Conservation (phyloP, 2,888 invertebrate genomes). For the Hydropsyche betteni region DNA sequence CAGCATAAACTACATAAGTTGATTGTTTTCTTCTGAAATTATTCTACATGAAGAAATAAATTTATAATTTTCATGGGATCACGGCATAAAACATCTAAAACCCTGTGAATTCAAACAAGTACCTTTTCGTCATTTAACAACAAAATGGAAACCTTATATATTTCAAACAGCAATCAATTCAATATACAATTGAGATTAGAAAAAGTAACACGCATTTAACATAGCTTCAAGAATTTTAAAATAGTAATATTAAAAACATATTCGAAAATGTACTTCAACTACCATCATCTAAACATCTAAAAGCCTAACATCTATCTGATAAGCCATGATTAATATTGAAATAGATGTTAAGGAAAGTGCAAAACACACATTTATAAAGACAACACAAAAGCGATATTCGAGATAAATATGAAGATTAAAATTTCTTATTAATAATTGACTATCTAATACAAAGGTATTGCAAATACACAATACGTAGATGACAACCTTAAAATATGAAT, state of each 20-base stretch:
- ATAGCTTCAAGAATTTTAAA: conserved; percentile 42
- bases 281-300: conserved; percentile 51
- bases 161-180: conserved; percentile 44
- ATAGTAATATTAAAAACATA: conserved; percentile 46
- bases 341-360: conserved; percentile 48
- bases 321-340: conserved; percentile 47
- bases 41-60: background rate
- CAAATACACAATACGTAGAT: conserved; percentile 39
- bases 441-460: conserved; percentile 48
- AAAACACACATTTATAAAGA: conserved; percentile 47
- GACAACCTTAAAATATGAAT: conserved; percentile 18
- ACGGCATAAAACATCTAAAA: conserved; percentile 34
- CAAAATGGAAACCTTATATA: conserved; percentile 43
- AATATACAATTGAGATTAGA: conserved; percentile 45
- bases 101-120: conserved; percentile 50
- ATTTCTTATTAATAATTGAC: conserved; percentile 49
- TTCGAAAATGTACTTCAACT: conserved; percentile 47
- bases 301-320: conserved; percentile 50
- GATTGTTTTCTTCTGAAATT: background rate
- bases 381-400: conserved; percentile 49
- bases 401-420: conserved; percentile 39
- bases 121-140: conserved; percentile 44
- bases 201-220: conserved; percentile 47
- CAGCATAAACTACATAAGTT: conserved; percentile 1
- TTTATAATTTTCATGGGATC: background rate